Conservation (phyloP, 2,113 vertebrate species). For the Mandrillus leucophaeus region DNA sequence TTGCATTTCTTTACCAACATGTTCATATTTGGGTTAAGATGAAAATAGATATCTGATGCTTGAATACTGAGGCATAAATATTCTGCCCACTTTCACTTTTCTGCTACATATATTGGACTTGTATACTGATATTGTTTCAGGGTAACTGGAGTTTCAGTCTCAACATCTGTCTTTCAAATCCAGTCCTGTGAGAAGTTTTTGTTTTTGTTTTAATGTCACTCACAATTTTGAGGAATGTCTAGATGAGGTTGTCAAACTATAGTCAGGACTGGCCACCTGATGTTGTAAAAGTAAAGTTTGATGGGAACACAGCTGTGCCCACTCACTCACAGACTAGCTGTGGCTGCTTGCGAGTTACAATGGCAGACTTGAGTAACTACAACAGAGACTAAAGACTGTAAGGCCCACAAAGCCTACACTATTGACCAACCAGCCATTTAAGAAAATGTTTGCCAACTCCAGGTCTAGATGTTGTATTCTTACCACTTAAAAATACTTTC, state of each 20-base stretch:
- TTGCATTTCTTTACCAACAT: background rate
- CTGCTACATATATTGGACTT: background rate
- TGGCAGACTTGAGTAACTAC: background rate
- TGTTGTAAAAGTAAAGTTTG: slow-evolving; percentile 28
- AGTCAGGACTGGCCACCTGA: background rate
- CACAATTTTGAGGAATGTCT: background rate
- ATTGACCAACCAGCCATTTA: background rate
- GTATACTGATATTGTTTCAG: background rate
- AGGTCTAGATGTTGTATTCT: background rate
- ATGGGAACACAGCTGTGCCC: background rate
- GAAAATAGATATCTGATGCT: background rate
- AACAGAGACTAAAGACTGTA: background rate
- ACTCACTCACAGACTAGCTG: background rate
- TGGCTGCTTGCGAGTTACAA: background rate
- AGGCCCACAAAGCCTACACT: background rate
- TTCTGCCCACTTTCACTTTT: background rate
- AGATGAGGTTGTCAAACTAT: background rate
- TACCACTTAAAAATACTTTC: background rate
- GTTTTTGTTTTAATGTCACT: background rate
- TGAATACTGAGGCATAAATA: background rate
- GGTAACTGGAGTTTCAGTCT: background rate
- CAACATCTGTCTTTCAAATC: background rate
- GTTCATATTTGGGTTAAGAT: background rate
- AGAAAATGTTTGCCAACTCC: background rate
- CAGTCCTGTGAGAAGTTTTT: background rate